These are phyloP conservation scores for Physella acuta DNA, from an alignment of 1,140 invertebrate species.

Conservation along the genomic window DNA sequence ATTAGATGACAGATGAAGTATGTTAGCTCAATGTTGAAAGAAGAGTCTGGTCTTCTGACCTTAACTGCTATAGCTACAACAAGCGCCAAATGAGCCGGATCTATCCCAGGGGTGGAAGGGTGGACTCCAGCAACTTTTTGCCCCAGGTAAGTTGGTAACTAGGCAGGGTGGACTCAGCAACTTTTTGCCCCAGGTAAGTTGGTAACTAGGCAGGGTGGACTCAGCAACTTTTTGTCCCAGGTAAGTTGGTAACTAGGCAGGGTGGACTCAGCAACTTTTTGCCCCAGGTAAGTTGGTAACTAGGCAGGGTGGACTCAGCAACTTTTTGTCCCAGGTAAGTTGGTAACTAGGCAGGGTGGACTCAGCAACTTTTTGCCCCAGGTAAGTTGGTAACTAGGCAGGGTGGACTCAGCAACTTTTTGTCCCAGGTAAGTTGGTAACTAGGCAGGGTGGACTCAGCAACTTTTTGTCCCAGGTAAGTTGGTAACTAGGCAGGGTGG, in stretches of 20 bases:
- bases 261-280: background rate
- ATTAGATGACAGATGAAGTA: background rate
- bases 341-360: background rate
- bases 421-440: background rate
- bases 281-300: background rate
- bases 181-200: background rate
- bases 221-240: background rate
- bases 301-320: no score
- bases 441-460: background rate
- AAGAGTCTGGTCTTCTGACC: constrained; percentile 22
- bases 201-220: background rate
- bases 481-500: background rate
- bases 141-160: constrained; percentile 79
- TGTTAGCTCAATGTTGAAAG: no score
- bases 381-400: background rate
- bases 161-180: background rate
- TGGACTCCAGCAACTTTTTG: constrained; percentile 99
- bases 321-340: background rate
- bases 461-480: background rate
- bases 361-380: background rate
- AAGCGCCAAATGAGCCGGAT: constrained; percentile 97
- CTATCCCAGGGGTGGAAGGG: constrained; percentile 96
- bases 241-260: background rate
- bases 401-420: background rate
- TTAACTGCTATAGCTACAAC: constrained; percentile 74